phyloP scores from a whole-genome alignment of 2,797 vertebrate species.

The Hipposideros larvatus region DNA sequence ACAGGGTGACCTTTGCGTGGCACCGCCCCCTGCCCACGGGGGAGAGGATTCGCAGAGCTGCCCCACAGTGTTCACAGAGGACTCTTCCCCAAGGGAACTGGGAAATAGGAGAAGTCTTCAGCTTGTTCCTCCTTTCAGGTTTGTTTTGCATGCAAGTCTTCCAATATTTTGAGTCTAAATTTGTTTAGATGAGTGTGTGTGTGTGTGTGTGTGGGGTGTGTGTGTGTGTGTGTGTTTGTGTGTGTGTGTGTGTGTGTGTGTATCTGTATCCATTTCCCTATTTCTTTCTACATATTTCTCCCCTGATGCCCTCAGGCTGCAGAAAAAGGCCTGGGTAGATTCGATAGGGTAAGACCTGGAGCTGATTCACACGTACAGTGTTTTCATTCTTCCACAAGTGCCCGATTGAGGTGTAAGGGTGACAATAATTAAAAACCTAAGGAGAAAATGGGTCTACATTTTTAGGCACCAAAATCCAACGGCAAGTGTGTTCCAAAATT shows the following conservation, averaged over 20 bases:
- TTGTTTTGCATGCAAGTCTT: neutral
- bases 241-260: neutral
- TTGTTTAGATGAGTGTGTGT: neutral
- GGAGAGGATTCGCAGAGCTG: neutral
- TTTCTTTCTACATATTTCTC: neutral
- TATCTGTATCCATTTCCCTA: neutral
- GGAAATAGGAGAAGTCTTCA: neutral
- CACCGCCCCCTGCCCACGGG: neutral
- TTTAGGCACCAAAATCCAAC: neutral
- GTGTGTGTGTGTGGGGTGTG: neutral
- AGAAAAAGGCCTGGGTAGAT: neutral
- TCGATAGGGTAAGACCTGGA: neutral
- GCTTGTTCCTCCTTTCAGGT: neutral
- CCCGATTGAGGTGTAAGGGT: neutral
- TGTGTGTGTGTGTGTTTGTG: neutral
- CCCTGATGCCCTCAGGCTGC: neutral
- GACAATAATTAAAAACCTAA: neutral
- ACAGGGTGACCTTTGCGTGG: neutral
- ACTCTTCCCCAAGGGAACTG: neutral
- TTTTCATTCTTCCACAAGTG: neutral
- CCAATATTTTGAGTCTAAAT: slow-evolving; percentile 26
- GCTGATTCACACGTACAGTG: neutral
- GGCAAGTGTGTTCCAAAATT: neutral
- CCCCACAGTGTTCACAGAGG: neutral
- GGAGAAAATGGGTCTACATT: neutral